Evolutionary conservation across 2,113 vertebrate genomes (phyloP).

Genomic region (Setophaga kirtlandii): DNA sequence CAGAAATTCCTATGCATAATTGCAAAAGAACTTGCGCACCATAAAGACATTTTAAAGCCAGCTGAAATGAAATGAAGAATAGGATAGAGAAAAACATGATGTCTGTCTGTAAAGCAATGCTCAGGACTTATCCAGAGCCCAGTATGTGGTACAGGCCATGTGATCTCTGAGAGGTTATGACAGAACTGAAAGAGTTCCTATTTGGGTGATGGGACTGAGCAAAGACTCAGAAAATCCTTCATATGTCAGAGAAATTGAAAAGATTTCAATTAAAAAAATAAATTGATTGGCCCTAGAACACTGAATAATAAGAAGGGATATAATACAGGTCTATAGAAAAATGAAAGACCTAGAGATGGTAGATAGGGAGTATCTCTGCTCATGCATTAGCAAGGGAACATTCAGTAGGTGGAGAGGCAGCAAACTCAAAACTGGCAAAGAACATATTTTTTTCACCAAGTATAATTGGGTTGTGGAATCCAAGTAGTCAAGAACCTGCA

Average conservation of each 20-base stretch:
- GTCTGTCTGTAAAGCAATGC: background rate
- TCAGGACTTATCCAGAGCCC: background rate
- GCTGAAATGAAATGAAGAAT: background rate
- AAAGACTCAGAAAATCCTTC: background rate
- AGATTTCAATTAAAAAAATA: background rate
- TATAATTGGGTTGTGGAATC: background rate
- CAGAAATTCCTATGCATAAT: background rate
- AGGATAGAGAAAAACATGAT: background rate
- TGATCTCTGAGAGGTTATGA: background rate
- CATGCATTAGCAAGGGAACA: background rate
- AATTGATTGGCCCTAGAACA: background rate
- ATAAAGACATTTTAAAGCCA: background rate
- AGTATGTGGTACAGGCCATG: rapidly evolving
- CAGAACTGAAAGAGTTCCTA: background rate
- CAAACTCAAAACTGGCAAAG: background rate
- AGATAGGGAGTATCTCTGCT: background rate
- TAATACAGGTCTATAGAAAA: background rate
- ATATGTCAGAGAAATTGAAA: background rate
- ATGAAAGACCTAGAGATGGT: background rate
- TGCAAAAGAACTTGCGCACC: background rate
- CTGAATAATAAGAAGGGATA: background rate
- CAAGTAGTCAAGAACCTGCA: background rate
- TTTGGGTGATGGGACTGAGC: background rate
- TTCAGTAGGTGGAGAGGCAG: background rate
- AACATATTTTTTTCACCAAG: background rate